Evolutionary conservation across 1,140 invertebrate species (phyloP).

Genomic region (Helicoverpa zea): DNA sequence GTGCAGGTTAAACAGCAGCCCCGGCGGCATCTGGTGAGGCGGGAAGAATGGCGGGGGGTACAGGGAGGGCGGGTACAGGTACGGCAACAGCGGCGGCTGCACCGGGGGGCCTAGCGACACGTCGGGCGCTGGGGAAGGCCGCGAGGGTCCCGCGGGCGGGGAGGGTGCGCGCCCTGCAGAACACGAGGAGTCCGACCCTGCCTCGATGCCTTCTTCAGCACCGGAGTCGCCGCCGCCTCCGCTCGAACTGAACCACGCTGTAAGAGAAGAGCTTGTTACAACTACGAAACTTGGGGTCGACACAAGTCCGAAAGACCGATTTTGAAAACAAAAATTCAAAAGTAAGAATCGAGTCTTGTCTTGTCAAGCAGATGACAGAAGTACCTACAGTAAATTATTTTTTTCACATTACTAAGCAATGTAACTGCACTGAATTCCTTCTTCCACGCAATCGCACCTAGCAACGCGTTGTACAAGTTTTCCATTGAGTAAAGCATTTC

Average conservation of each 20-base stretch:
- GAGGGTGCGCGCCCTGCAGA: constrained; percentile 89
- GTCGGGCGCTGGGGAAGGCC: constrained; percentile 93
- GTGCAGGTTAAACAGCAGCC: constrained; percentile 93
- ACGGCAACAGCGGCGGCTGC: constrained; percentile 95
- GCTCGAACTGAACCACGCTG: constrained; percentile 88
- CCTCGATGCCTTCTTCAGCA: constrained; percentile 86
- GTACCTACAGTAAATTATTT: too few relatives aligned
- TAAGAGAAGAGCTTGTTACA: constrained; percentile 51
- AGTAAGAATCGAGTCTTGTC: too few relatives aligned
- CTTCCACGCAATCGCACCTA: background rate
- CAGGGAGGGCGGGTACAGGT: constrained; percentile 95
- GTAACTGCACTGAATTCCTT: constrained; percentile 20
- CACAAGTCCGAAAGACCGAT: too few relatives aligned
- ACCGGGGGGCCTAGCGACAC: constrained; percentile 95
- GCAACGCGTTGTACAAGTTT: background rate
- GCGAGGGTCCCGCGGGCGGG: constrained; percentile 87
- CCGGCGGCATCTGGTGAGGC: constrained; percentile 89
- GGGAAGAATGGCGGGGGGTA: constrained; percentile 92
- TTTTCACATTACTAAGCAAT: too few relatives aligned
- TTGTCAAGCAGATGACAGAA: too few relatives aligned
- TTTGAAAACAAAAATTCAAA: too few relatives aligned
- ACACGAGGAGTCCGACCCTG: constrained; percentile 90
- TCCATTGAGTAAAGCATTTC: too few relatives aligned
- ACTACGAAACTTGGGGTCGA: background rate
- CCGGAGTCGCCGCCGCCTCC: constrained; percentile 83